These are phyloP conservation scores for Eciton burchellii DNA, from an alignment of 1,140 invertebrate genomes.

Conservation along the genomic window DNA sequence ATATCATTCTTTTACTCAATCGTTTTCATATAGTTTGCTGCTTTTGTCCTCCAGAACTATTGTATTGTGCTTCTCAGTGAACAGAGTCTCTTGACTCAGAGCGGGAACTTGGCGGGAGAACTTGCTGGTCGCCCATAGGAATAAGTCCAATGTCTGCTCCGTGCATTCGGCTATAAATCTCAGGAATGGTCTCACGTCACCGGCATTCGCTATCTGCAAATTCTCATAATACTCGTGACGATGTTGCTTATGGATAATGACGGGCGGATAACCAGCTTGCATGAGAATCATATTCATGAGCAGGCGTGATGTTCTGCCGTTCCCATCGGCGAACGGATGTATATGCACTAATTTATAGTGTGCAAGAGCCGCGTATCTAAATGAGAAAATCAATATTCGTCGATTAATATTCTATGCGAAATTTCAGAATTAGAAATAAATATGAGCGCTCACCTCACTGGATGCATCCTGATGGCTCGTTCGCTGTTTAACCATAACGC, in stretches of 20 bases:
- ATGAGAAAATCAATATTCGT: slow-evolving; percentile 57
- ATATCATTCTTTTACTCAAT: slow-evolving; percentile 56
- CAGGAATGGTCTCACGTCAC: slow-evolving; percentile 96
- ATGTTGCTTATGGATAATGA: slow-evolving; percentile 97
- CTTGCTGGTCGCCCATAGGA: slow-evolving; percentile 92
- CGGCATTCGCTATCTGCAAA: slow-evolving; percentile 95
- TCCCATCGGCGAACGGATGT: slow-evolving; percentile 97
- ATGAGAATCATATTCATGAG: slow-evolving; percentile 99
- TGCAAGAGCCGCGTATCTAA: slow-evolving; percentile 94
- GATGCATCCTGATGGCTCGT: slow-evolving; percentile 92
- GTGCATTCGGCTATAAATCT: slow-evolving; percentile 98
- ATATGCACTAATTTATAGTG: slow-evolving; percentile 99
- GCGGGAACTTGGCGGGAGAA: slow-evolving; percentile 85
- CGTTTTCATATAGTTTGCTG: slow-evolving; percentile 68
- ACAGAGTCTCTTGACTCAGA: slow-evolving; percentile 81
- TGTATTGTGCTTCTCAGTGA: slow-evolving; percentile 76
- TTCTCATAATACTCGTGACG: slow-evolving; percentile 94
- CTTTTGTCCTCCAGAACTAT: slow-evolving; percentile 76
- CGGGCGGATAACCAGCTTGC: slow-evolving; percentile 98
- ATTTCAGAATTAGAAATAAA: background rate
- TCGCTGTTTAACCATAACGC: slow-evolving; percentile 96
- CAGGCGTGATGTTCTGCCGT: slow-evolving; percentile 96
- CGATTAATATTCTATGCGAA: background rate
- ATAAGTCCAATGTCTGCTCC: slow-evolving; percentile 96
- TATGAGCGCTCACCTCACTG: slow-evolving; percentile 89